Conservation (phyloP, 1,140 invertebrate genomes). For the Maniola jurtina region DNA sequence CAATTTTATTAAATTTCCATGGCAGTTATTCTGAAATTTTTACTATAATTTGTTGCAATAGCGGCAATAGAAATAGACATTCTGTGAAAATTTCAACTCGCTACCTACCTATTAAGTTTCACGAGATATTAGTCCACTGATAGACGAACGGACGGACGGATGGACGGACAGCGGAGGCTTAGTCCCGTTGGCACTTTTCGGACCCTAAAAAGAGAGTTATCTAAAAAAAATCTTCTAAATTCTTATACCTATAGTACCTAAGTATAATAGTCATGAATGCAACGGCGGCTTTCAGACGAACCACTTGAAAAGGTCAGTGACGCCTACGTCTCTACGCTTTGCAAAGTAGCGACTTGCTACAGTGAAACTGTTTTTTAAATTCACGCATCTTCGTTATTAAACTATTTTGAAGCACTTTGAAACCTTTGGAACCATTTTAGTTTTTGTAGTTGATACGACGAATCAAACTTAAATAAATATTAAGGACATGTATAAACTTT, state of each 20-base stretch:
- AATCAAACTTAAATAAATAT: no score
- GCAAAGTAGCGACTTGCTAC: conserved; percentile 21
- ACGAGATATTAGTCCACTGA: no score
- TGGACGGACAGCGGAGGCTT: no score
- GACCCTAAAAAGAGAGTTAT: not conserved
- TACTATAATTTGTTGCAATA: no score
- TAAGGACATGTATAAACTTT: no score
- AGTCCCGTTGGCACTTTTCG: not conserved
- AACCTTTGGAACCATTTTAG: not conserved
- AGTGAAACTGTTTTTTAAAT: not conserved
- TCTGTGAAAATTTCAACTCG: no score
- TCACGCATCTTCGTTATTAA: not conserved
- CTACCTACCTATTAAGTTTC: conserved; percentile 24
- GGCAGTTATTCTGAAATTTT: not conserved
- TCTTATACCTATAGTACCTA: not conserved
- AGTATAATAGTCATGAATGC: conserved; percentile 13
- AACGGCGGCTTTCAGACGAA: conserved; percentile 29
- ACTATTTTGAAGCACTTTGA: no score
- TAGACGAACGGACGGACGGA: no score
- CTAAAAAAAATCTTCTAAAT: conserved; percentile 17
- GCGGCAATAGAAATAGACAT: no score
- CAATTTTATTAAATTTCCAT: no score
- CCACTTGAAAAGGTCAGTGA: conserved; percentile 29
- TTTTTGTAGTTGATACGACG: not conserved
- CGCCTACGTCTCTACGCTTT: conserved; percentile 20